Evolutionary conservation across 2,888 invertebrate species (phyloP).

Genomic region (Dusona sp.): DNA sequence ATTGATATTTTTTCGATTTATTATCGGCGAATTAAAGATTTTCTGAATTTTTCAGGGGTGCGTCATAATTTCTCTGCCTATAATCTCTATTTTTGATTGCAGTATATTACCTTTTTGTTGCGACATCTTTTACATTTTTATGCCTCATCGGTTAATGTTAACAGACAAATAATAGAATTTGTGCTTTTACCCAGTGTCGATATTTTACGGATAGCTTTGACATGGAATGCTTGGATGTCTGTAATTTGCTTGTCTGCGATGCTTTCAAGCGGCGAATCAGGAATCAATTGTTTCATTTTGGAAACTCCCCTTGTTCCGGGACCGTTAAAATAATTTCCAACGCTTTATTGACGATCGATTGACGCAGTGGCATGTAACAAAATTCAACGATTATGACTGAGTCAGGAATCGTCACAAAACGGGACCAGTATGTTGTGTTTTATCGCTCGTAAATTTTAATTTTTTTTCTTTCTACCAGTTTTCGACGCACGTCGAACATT

Average conservation of each 20-base stretch:
- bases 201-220: background rate
- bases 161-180: background rate
- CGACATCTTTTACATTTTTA: background rate
- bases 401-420: background rate
- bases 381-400: background rate
- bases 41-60: background rate
- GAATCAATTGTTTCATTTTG: constrained; percentile 19
- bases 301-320: background rate
- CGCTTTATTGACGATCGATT: constrained; percentile 12
- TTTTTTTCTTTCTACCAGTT: background rate
- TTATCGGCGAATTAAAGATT: background rate
- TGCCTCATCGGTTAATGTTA: background rate
- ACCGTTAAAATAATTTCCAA: constrained; percentile 3
- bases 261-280: constrained; percentile 19
- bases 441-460: background rate
- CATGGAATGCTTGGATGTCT: background rate
- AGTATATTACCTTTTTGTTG: background rate
- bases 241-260: background rate
- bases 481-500: background rate
- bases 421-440: background rate
- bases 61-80: background rate
- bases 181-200: background rate
- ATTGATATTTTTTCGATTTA: constrained; percentile 32
- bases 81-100: background rate
- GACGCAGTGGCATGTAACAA: constrained; percentile 19